These are phyloP conservation scores for Agapostemon virescens DNA, from an alignment of 2,888 invertebrate species.

Conservation along the genomic window DNA sequence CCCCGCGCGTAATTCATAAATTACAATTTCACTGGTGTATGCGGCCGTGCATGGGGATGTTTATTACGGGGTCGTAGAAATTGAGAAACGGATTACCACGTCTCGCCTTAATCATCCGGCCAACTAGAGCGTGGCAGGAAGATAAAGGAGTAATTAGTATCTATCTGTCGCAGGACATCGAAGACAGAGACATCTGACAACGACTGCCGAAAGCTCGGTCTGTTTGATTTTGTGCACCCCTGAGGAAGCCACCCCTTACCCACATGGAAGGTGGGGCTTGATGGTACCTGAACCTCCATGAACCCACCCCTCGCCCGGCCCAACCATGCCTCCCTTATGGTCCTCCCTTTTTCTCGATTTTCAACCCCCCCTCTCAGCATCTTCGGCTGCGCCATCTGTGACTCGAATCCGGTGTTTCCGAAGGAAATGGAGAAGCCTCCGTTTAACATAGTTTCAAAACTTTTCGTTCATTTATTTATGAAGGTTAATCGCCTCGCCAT, in stretches of 20 bases:
- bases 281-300: slow-evolving; percentile 64
- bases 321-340: slow-evolving; percentile 60
- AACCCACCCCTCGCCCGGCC: slow-evolving; percentile 71
- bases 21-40: slow-evolving; percentile 26
- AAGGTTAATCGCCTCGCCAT: background rate
- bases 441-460: background rate
- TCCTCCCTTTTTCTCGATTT: slow-evolving; percentile 69
- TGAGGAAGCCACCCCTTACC: slow-evolving; percentile 66
- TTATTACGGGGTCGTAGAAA: slow-evolving; percentile 40
- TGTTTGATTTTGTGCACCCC: slow-evolving; percentile 74
- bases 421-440: slow-evolving; percentile 22
- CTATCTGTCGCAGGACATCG: slow-evolving; percentile 55
- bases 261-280: slow-evolving; percentile 72
- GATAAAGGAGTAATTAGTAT: slow-evolving; percentile 54
- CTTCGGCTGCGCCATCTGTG: slow-evolving; percentile 70
- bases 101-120: slow-evolving; percentile 47
- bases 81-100: slow-evolving; percentile 56
- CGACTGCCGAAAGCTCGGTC: slow-evolving; percentile 64
- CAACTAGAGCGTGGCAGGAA: slow-evolving; percentile 38
- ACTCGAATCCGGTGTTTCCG: slow-evolving; percentile 41
- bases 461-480: background rate
- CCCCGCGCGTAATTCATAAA: slow-evolving; percentile 33
- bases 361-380: slow-evolving; percentile 64
- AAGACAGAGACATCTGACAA: slow-evolving; percentile 74
- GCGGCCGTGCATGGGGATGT: background rate